These are phyloP conservation scores for Luperina nickerlii DNA, from an alignment of 2,888 invertebrate genomes.

Conservation along the genomic window DNA sequence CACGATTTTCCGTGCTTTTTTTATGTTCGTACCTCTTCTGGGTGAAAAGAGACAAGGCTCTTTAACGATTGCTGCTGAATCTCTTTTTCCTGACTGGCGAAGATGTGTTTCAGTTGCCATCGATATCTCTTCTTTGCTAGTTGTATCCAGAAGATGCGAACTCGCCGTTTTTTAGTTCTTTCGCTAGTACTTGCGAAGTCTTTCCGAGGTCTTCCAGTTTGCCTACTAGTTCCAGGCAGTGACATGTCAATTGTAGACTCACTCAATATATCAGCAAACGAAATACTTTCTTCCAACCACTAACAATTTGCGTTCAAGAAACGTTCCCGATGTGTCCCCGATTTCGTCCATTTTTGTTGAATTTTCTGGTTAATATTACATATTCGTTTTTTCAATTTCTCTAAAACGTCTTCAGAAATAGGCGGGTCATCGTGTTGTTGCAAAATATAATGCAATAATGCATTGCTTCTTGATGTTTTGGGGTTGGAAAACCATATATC, in stretches of 20 bases:
- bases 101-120: neutral
- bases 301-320: neutral
- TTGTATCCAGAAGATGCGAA: neutral
- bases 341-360: neutral
- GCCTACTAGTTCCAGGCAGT: neutral
- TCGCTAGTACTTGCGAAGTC: neutral
- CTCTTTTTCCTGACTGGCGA: neutral
- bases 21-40: neutral
- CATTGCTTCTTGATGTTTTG: neutral
- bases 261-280: neutral
- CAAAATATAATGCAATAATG: neutral
- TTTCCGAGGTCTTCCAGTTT: neutral
- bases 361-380: neutral
- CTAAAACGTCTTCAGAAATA: neutral
- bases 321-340: neutral
- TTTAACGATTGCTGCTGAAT: neutral
- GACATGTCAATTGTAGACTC: neutral
- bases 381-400: neutral
- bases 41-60: neutral
- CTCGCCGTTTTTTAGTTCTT: neutral
- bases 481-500: neutral
- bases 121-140: neutral
- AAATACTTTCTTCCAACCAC: neutral
- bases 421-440: neutral
- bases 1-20: neutral